Base-by-base conservation (phyloP, 2,113 vertebrate genomes). In the Montifringilla adamsi region DNA sequence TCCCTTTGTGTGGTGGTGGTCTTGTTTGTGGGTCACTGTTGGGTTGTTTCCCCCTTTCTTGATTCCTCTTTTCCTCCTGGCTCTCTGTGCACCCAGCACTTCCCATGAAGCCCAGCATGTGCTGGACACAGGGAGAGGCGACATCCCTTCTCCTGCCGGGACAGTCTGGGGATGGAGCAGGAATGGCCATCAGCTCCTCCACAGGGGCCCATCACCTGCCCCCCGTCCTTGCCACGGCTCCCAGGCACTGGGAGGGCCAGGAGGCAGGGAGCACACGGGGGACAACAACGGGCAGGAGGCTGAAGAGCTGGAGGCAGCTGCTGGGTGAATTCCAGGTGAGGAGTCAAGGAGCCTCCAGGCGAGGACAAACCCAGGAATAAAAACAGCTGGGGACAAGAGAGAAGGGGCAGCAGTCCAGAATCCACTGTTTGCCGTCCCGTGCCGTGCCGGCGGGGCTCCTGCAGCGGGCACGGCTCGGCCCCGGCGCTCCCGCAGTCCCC, bases 171-270 rank as follows among this genome's bases (percentile, higher is more conserved):
- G 15, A 47, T 9, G 75, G 47, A 83, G 56, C 44, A 33, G 39
- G 33, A 46, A 60, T 50, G 37, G 63, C 47, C 10, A 1, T 10
- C 30, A 24, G 76, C 49, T 77, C 15, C 18, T 15, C 49, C 49
- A 17, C 0, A 8, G 27, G 39, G 26, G 8, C 26, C 1, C 6
- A 26, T 3, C 11, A 26, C 35, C 31, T n/a, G 2, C 8, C 39
- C 93, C 93, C 27, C 0, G 9, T 44, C 53, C 52, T 72, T 5
- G 35, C 39, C 15, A 0, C 2, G 3, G 59, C 58, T 85, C 49
- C 87, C 53, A 11, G 43, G n/a, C 14, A 16, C 30, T 0, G 19
- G 26, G 30, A 83, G 52, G 24, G 31, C 16, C 33, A 35, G 58
- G 15, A 50, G 9, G 30, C 68, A 33, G 59, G 2, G 5, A 78